Evolutionary conservation across 2,113 vertebrate species (phyloP).

Genomic region (Charadrius vociferus): DNA sequence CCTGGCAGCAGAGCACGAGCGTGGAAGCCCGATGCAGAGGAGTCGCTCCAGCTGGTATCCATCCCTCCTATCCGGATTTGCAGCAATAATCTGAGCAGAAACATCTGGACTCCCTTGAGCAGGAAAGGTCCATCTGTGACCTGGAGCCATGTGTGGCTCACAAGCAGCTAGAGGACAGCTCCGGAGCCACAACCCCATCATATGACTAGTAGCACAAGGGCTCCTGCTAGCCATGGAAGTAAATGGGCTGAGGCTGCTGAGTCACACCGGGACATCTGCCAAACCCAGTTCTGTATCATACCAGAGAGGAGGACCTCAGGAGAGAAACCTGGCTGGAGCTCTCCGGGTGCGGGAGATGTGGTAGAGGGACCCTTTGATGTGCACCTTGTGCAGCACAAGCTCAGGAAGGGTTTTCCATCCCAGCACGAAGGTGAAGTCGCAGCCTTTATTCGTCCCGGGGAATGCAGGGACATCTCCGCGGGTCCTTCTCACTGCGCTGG

Average conservation of each 20-base stretch:
- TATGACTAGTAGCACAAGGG: neutral
- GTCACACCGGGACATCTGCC: neutral
- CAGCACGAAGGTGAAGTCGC: neutral
- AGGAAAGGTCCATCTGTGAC: neutral
- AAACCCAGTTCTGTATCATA: neutral
- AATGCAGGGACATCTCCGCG: neutral
- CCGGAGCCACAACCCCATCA: neutral
- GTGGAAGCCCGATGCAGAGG: neutral
- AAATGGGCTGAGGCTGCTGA: neutral
- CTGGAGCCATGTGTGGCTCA: neutral
- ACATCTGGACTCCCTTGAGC: conserved; percentile 29
- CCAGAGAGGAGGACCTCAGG: neutral
- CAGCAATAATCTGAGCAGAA: conserved; percentile 28
- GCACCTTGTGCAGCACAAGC: neutral
- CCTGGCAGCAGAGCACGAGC: neutral
- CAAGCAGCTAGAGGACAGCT: neutral
- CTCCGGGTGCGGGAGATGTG: neutral
- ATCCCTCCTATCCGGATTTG: neutral
- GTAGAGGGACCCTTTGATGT: neutral
- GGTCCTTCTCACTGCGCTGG: neutral
- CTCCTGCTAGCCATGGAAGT: neutral
- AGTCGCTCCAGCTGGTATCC: neutral
- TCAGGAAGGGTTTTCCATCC: neutral
- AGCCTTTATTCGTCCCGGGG: neutral
- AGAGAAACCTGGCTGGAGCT: neutral